Conservation (phyloP, 2,888 invertebrate genomes). For the Aplocera efformata region DNA sequence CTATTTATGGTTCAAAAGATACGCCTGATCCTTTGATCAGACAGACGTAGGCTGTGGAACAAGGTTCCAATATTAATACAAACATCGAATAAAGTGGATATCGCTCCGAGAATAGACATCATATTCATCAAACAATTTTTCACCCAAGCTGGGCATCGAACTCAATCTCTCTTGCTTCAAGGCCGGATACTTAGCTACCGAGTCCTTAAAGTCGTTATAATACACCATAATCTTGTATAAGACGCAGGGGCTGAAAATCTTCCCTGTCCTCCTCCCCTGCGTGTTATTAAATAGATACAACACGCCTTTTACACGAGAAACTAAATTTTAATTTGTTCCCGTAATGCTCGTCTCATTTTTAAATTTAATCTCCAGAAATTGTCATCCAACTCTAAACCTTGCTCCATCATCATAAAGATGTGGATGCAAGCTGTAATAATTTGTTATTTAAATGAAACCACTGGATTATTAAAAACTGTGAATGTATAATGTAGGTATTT, state of each 20-base stretch:
- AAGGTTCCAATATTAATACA: too few relatives aligned
- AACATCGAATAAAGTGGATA: too few relatives aligned
- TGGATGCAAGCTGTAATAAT: not conserved
- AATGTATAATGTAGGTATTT: constrained; percentile 16
- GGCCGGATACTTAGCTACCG: too few relatives aligned
- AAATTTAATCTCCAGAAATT: constrained; percentile 1
- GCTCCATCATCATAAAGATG: not conserved
- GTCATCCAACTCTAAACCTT: constrained; percentile 17
- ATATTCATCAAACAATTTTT: too few relatives aligned
- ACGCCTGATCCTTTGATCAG: too few relatives aligned
- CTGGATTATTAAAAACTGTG: constrained; percentile 31
- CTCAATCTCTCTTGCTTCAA: too few relatives aligned
- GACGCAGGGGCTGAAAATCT: not conserved
- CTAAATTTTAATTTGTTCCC: constrained; percentile 45
- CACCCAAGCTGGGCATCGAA: too few relatives aligned
- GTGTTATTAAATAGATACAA: constrained; percentile 32
- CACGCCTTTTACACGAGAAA: constrained; percentile 35
- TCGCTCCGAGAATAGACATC: too few relatives aligned
- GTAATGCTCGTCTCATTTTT: constrained; percentile 42
- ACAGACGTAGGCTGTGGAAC: too few relatives aligned
- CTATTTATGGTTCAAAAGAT: too few relatives aligned
- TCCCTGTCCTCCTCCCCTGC: constrained; percentile 15
- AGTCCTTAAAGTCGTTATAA: too few relatives aligned
- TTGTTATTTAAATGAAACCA: constrained; percentile 24
- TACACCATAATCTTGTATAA: too few relatives aligned